These are phyloP conservation scores for Trachymyrmex septentrionalis DNA, from an alignment of 1,140 invertebrate genomes.

Conservation along the genomic window DNA sequence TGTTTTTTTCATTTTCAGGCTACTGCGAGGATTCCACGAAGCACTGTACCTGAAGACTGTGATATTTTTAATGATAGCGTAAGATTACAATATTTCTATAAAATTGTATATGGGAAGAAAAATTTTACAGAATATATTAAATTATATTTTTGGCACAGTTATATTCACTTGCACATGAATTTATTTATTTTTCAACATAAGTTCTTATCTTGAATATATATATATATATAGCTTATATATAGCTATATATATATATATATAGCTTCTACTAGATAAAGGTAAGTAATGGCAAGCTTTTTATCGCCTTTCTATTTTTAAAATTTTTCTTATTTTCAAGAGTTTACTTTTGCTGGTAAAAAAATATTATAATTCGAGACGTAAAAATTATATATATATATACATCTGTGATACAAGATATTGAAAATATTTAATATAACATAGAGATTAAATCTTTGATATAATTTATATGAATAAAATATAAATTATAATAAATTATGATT, in stretches of 20 bases:
- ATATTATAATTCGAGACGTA: neutral
- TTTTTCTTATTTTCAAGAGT: neutral
- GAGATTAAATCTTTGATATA: neutral
- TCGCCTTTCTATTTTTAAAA: neutral
- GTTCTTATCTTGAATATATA: neutral
- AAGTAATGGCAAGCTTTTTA: neutral
- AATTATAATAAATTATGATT: neutral
- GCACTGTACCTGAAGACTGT: constrained; percentile 85
- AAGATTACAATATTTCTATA: constrained; percentile 70
- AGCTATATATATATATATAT: too few species aligned
- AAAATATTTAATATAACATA: neutral
- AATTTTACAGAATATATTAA: constrained; percentile 65
- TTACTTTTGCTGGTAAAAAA: neutral
- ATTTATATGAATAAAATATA: neutral
- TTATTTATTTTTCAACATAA: neutral
- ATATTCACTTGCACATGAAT: neutral
- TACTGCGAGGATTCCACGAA: constrained; percentile 75
- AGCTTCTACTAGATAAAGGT: neutral
- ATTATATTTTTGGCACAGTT: constrained; percentile 61
- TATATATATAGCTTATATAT: too few species aligned
- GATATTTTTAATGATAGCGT: constrained; percentile 77
- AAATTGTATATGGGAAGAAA: constrained; percentile 61
- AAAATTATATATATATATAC: neutral
- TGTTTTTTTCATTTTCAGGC: constrained; percentile 83
- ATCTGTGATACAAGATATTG: neutral